Evolutionary conservation across 2,888 invertebrate species (phyloP).

Genomic region (Clunio marinus): DNA sequence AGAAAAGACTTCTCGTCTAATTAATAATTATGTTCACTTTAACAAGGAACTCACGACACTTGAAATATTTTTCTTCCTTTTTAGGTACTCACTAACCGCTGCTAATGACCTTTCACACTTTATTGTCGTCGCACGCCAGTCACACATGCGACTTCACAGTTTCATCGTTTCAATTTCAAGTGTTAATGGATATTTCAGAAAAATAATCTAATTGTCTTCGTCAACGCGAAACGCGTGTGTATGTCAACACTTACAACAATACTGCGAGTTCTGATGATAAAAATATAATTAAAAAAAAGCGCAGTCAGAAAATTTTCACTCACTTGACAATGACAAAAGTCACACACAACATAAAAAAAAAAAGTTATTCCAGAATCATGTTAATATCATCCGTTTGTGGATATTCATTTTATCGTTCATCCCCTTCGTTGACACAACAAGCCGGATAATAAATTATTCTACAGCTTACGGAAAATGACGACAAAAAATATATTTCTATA

Average conservation of each 20-base stretch:
- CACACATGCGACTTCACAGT: no score
- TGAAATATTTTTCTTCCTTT: not conserved
- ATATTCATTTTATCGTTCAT: not conserved
- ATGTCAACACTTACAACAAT: not conserved
- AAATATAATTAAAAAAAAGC: not conserved
- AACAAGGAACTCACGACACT: constrained; percentile 1
- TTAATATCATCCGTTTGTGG: no score
- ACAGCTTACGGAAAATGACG: not conserved
- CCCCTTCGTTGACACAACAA: not conserved
- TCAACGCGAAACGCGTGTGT: not conserved
- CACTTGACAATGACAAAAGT: not conserved
- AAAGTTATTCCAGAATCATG: not conserved
- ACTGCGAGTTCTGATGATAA: no score
- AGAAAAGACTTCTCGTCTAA: constrained; percentile 1
- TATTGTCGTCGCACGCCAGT: not conserved
- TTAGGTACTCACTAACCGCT: not conserved
- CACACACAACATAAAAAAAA: not conserved
- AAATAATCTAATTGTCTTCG: constrained; percentile 1
- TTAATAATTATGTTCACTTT: constrained; percentile 22
- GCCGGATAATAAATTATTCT: not conserved
- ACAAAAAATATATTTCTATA: no score
- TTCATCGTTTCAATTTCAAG: not conserved
- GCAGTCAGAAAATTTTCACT: not conserved
- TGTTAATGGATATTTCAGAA: not conserved
- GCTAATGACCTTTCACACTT: constrained; percentile 17